Evolutionary conservation across 2,888 invertebrate species (phyloP), one percentile per base, ranked within the genome.

Genomic region (Lomographa bimaculata): DNA sequence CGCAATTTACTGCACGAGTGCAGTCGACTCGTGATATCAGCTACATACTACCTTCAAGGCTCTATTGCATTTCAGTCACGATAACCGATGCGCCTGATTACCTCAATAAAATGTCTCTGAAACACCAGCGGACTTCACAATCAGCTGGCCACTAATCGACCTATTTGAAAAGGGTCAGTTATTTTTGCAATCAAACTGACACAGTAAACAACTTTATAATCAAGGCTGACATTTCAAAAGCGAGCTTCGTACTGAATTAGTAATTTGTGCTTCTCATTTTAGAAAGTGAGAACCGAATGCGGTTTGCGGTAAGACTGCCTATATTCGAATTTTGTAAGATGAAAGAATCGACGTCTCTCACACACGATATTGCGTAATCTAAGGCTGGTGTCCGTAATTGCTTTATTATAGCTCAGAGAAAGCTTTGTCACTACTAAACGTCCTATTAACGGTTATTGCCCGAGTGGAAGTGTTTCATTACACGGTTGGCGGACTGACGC

Each of bases 381-480:
- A 23, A 21, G 35, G 27, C 39, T 32, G 28, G 38, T 32, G 30
- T 34, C 10, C 8, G 27, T 50, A 77, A 80, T 79, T 75, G 65
- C 63, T 69, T 62, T 66, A 67, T 68, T 64, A 60, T 46, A 52
- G 53, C 55, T 50, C 51, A 63, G 71, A 71, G 80, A 83, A 80
- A 80, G 78, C 76, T 77, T 70, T 73, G 72, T 75, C 67, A 67
- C 64, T 65, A 64, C 57, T 70, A 66, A 32, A 79, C 76, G 77
- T 75, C 70, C 67, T 71, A 79, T 79, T 78, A 80, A 81, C 78
- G 77, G 81, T 82, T 80, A 76, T 75, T 79, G 78, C 75, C 73
- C 67, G 68, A 78, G 78, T 85, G 81, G 84, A 82, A 83, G 82
- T 82, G 81, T 80, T 79, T 79, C 79, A 86, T 85, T 86, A 82